These are phyloP conservation scores for Gallinago solitaria DNA, from an alignment of 2,797 vertebrate species.

Conservation along the genomic window DNA sequence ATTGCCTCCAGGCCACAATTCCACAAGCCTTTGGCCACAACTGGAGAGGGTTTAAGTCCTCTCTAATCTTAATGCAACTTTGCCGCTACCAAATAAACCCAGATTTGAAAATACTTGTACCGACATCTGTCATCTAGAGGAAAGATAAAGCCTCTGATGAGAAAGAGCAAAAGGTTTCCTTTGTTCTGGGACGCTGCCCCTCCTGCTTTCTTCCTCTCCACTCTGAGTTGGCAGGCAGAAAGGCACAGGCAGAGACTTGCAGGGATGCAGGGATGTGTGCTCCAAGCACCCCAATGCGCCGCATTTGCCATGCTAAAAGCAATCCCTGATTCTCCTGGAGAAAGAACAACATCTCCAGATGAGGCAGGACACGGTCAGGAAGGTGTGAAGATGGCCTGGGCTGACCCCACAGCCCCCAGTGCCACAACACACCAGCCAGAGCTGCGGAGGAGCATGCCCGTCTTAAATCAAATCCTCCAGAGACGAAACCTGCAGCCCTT, in stretches of 20 bases:
- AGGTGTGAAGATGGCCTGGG: not conserved
- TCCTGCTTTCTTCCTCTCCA: not conserved
- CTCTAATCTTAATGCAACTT: not conserved
- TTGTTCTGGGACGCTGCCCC: not conserved
- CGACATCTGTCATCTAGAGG: not conserved
- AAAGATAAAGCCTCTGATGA: not conserved
- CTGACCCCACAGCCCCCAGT: not conserved
- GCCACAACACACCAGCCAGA: rapidly evolving
- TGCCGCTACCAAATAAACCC: not conserved
- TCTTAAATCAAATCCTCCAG: not conserved
- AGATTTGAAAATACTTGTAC: not conserved
- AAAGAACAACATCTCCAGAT: not conserved
- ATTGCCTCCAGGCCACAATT: not conserved
- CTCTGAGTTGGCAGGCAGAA: not conserved
- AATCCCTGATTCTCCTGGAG: not conserved
- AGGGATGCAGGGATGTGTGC: rapidly evolving
- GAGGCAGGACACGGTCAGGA: not conserved
- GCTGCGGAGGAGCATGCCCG: rapidly evolving
- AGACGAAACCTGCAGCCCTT: rapidly evolving
- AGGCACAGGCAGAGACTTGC: not conserved
- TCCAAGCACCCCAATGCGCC: not conserved
- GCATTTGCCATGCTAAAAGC: not conserved
- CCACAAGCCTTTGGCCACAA: not conserved
- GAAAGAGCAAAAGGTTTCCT: not conserved
- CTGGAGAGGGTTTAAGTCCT: not conserved